A percentile compares a stretch with the other conserved stretches of the same genome.
phyloP scores from a whole-genome alignment of 2,113 vertebrate species.

The Gopherus evgoodei region DNA sequence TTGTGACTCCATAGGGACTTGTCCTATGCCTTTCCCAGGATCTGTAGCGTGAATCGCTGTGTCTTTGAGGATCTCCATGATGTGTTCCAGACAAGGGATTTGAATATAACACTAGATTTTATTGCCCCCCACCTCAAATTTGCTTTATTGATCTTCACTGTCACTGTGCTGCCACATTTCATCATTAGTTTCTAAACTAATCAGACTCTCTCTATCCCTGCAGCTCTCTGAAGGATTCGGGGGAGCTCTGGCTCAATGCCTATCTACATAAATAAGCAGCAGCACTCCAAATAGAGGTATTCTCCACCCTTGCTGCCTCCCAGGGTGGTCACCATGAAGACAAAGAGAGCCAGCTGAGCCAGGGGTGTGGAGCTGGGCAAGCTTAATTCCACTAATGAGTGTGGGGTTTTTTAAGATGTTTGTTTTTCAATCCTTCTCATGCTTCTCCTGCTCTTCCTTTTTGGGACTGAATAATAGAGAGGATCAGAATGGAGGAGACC shows the following conservation, averaged over 20 bases:
- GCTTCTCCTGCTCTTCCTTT: conserved; percentile 39
- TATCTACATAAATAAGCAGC: conserved; percentile 82
- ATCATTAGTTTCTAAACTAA: conserved; percentile 17
- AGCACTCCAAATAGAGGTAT: conserved; percentile 18
- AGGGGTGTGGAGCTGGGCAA: conserved; percentile 31
- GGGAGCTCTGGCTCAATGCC: conserved; percentile 87
- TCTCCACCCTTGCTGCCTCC: conserved; percentile 36
- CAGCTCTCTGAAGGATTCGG: conserved; percentile 87
- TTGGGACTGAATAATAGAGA: conserved; percentile 19
- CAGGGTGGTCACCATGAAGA: conserved; percentile 40
- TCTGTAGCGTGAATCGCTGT: neutral
- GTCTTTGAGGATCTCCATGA: neutral
- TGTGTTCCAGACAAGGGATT: accelerated
- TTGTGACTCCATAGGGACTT: neutral
- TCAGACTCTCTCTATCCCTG: neutral
- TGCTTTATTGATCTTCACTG: neutral
- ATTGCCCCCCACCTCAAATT: neutral
- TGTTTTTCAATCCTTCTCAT: conserved; percentile 42
- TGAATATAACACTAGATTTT: neutral
- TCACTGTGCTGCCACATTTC: neutral
- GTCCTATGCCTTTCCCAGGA: neutral
- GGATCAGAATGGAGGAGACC: neutral
- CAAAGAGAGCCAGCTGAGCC: conserved; percentile 17
- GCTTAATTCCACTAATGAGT: conserved; percentile 34
- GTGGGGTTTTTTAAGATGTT: neutral